Base-by-base conservation (phyloP, 2,113 vertebrate genomes). In the Notechis scutatus region DNA sequence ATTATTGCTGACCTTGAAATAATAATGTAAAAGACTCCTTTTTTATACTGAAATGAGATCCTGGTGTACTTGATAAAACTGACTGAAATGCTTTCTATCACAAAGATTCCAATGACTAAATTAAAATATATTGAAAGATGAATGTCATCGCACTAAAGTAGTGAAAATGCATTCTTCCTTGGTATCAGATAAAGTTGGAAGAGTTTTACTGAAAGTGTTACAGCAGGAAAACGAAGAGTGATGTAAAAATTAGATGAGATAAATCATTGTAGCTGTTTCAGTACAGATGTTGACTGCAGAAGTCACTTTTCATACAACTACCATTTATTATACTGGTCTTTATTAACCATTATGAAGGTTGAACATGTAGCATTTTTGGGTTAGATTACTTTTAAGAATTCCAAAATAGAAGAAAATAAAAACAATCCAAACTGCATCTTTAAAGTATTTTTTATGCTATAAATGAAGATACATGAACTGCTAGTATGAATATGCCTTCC, bases 121-220 rank as follows among this genome's bases (percentile, higher is more conserved):
- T 97, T 97, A 97, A 97, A 97, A 96, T 94, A 96, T 97, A 98
- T 97, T 96, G 94, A 97, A 97, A 88, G 88, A 96, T 97, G 94
- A 91, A 95, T 96, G 97, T 96, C 95, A 95, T 95, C 92, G 91
- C 94, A 90, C 42, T 93, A 96, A 96, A 94, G 59, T 87, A 96
- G 52, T 42, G 92, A 96, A 97, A 97, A 96, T 92, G 0, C 94
- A 94, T 97, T 97, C 86, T 91, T 96, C 96, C 91, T 93, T 89
- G 6, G 88, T 96, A 96, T 96, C 95, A 96, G 94, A 96, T 56
- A 96, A 96, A 96, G 90, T 90, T 93, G 93, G 95, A 97, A 97
- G 59, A 92, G 29, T 96, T 96, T 95, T 95, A 94, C 94, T 95
- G 95, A 95, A 96, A 96, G 55, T 95, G 91, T 95, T 97, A 97